phyloP scores from a whole-genome alignment of 2,797 vertebrate species.

The Allobates femoralis region DNA sequence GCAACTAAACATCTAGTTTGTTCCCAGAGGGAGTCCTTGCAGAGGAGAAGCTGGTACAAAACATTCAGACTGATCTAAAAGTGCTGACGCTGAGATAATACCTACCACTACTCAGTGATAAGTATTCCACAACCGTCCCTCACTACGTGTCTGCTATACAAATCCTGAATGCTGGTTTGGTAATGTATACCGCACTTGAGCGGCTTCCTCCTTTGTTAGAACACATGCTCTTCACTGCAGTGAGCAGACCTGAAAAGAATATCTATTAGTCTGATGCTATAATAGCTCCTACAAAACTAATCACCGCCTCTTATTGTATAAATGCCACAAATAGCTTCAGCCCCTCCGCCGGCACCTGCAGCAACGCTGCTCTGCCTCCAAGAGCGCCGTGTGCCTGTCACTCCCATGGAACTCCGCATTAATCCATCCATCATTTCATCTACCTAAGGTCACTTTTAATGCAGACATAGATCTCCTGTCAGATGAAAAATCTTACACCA shows the following conservation, averaged over 20 bases:
- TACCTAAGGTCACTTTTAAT: neutral
- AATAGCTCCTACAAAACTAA: neutral
- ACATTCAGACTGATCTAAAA: conserved; percentile 47
- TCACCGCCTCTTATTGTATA: neutral
- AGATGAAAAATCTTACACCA: neutral
- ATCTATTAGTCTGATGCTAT: neutral
- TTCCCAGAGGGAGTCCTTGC: conserved; percentile 53
- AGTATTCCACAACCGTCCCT: conserved; percentile 47
- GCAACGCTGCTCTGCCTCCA: neutral
- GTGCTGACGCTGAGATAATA: conserved; percentile 48
- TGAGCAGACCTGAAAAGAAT: neutral
- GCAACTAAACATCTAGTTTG: conserved; percentile 44
- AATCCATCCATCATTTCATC: neutral
- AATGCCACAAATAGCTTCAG: neutral
- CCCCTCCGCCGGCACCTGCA: neutral
- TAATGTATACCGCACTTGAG: neutral
- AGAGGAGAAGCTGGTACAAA: conserved; percentile 31
- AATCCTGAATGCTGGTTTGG: conserved; percentile 3
- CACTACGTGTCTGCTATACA: conserved; percentile 46
- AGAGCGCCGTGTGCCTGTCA: neutral
- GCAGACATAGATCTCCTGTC: neutral
- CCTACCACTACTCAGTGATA: conserved; percentile 25
- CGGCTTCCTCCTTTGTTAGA: neutral
- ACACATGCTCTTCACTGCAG: neutral
- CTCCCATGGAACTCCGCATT: neutral